These are phyloP conservation scores for Neoaliturus tenellus DNA, from an alignment of 2,888 invertebrate species.

Conservation along the genomic window DNA sequence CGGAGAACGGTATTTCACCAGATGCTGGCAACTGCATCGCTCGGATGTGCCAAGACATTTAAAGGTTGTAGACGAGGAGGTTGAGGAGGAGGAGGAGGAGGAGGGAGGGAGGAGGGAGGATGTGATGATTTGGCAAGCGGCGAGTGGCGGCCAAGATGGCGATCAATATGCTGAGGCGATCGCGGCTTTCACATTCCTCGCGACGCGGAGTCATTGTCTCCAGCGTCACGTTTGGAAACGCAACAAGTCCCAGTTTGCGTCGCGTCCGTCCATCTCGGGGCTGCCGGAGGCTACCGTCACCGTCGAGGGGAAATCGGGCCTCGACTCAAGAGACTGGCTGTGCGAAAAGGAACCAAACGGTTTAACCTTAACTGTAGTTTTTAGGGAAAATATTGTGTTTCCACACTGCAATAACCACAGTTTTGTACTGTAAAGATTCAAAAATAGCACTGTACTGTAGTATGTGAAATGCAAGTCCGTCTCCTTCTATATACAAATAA, in stretches of 20 bases:
- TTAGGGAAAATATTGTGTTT: too few relatives aligned
- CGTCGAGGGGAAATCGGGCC: neutral
- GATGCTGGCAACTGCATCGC: neutral
- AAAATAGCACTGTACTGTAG: too few relatives aligned
- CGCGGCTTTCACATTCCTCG: conserved; percentile 47
- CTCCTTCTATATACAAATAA: too few relatives aligned
- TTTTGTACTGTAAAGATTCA: too few relatives aligned
- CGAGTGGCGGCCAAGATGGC: neutral
- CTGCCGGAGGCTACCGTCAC: neutral
- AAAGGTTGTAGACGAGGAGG: neutral
- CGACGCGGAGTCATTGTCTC: conserved; percentile 24
- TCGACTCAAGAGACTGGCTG: too few relatives aligned
- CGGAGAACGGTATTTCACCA: neutral
- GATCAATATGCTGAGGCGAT: conserved; percentile 34
- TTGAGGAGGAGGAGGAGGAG: neutral
- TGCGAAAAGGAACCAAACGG: too few relatives aligned
- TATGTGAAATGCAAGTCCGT: too few relatives aligned
- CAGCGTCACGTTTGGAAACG: conserved; percentile 48
- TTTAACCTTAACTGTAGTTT: too few relatives aligned
- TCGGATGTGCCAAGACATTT: neutral
- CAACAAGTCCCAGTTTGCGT: conserved; percentile 45
- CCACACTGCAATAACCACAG: too few relatives aligned
- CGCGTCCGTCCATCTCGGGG: neutral
- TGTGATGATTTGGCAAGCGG: conserved; percentile 41
- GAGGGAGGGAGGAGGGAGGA: neutral